Base-by-base conservation (phyloP, 2,113 vertebrate species). In the Sorex araneus region DNA sequence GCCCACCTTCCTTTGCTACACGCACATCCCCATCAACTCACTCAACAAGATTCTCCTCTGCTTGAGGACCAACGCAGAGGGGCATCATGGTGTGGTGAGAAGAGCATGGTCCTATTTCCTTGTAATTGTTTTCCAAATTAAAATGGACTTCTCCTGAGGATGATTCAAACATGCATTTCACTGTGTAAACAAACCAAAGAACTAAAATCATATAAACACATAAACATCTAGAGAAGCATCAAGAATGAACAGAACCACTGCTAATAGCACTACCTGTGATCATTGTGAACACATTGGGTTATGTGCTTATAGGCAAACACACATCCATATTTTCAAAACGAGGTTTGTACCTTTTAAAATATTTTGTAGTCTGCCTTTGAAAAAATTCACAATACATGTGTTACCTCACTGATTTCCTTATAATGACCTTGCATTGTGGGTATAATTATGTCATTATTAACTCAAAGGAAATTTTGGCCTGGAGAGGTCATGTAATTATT, bases 171-270 rank as follows among this genome's bases (percentile, higher is more conserved):
- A 34, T 18, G 32, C 27, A 57, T 12, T 27, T 45, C 12, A 4
- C 50, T 84, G 12, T 91, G 67, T 92, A 95, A 64, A 81, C 13
- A 69, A 74, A 67, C 73, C n/a, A 25, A 16, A 25, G 34, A 79
- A 74, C n/a, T 50, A 40, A 28, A n/a, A 30, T 43, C 8, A 9
- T 4, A 28, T 28, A 25, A 64, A 25, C 27, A 64, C 27, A 64
- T 21, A 64, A 64, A 9, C 8, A 27, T 8, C 63, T 27, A 64
- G 23, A 64, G 63, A 64, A 64, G 4, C 23, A 64, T 60, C 40
- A 40, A 40, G 57, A 60, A 60, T 18, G 27, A 64, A 64, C 18
- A 64, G 27, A 27, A 64, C 27, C 63, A 64, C 27, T 25, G 8
- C 19, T 25, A 64, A 64, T 8, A 23, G 23, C 63, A 64, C 23